Evolutionary conservation across 2,113 vertebrate genomes (phyloP).

Genomic region (Athene cunicularia): DNA sequence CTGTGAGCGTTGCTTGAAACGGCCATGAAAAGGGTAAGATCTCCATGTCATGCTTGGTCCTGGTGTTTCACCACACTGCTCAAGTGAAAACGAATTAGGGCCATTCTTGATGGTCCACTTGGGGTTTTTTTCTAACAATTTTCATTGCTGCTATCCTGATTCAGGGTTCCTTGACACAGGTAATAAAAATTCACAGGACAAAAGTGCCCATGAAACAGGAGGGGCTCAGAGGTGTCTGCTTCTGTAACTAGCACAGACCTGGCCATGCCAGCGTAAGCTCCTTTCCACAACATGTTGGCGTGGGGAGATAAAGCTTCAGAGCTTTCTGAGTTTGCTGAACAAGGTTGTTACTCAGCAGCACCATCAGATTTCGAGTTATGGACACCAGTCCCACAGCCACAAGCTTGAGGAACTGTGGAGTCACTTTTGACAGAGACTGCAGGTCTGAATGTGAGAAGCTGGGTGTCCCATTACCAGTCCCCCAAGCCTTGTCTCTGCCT

Average conservation of each 20-base stretch:
- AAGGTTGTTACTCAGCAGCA: background rate
- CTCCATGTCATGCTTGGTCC: accelerated
- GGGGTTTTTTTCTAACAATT: background rate
- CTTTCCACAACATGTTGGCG: background rate
- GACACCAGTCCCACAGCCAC: background rate
- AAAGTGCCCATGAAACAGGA: background rate
- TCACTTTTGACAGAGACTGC: background rate
- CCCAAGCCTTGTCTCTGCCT: background rate
- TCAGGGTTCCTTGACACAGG: background rate
- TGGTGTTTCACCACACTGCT: background rate
- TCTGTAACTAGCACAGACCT: background rate
- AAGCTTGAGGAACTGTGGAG: background rate
- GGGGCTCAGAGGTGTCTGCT: background rate
- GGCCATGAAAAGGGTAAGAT: accelerated
- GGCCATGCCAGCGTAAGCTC: background rate
- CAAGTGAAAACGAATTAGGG: background rate
- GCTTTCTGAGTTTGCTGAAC: background rate
- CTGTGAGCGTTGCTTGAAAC: background rate
- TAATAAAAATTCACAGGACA: background rate
- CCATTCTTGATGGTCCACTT: background rate
- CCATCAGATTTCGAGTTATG: background rate
- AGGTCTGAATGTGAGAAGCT: background rate
- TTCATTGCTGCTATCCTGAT: background rate
- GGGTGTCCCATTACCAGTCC: background rate
- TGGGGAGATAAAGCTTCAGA: background rate